These are phyloP conservation scores for Cochlearius cochlearius DNA, from an alignment of 2,113 vertebrate genomes.

Conservation along the genomic window DNA sequence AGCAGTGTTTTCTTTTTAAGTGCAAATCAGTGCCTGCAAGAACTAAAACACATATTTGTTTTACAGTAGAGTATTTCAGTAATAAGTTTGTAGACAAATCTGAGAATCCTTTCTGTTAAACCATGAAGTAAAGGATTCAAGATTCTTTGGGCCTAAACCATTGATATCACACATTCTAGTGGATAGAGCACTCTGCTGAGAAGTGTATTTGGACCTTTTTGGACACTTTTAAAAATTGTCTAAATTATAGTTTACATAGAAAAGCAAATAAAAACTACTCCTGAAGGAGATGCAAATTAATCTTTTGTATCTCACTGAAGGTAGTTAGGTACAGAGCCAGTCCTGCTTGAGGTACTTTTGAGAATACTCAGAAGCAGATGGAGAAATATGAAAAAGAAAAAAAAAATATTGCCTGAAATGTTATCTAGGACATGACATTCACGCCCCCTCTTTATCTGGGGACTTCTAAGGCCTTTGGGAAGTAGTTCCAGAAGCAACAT, in stretches of 20 bases:
- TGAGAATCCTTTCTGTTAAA: not conserved
- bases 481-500: not conserved
- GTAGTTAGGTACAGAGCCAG: not conserved
- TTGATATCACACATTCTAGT: not conserved
- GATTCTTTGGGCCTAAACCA: not conserved
- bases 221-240: not conserved
- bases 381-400: not conserved
- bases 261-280: not conserved
- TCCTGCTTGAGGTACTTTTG: not conserved
- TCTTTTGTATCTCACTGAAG: not conserved
- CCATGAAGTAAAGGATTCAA: not conserved
- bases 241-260: not conserved
- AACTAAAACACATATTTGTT: not conserved
- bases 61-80: not conserved
- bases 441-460: not conserved
- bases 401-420: not conserved
- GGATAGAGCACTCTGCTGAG: not conserved
- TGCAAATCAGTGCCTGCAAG: not conserved
- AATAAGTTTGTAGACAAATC: not conserved
- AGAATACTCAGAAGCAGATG: not conserved
- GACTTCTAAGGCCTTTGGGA: not conserved
- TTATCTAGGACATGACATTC: slow-evolving; percentile 7
- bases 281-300: not conserved
- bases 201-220: not conserved
- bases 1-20: not conserved